phyloP scores from a whole-genome alignment of 2,888 invertebrate species.

The Aleiodes alternator region DNA sequence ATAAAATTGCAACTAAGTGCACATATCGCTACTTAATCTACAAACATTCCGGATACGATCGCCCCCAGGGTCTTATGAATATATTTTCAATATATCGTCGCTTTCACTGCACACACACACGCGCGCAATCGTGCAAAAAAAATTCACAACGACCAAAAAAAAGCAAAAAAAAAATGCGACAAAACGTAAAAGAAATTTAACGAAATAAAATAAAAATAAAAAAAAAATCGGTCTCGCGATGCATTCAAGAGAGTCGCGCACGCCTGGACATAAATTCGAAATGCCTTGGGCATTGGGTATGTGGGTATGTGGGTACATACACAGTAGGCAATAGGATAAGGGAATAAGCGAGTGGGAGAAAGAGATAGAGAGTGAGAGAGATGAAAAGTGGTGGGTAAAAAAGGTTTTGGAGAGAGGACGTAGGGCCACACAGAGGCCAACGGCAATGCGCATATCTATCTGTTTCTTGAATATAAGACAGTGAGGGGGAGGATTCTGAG shows the following conservation, averaged over 20 bases:
- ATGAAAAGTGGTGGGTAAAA: not conserved
- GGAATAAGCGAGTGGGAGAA: not conserved
- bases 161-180: not conserved
- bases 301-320: constrained; percentile 48
- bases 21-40: constrained; percentile 41
- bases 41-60: constrained; percentile 49
- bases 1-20: constrained; percentile 15
- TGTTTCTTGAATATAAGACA: constrained; percentile 63
- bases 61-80: constrained; percentile 46
- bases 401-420: constrained; percentile 19
- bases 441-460: constrained; percentile 62
- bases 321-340: constrained; percentile 31
- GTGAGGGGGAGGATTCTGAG: constrained; percentile 62
- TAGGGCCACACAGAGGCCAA: constrained; percentile 48
- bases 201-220: not conserved
- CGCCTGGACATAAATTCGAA: constrained; percentile 52
- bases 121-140: constrained; percentile 6
- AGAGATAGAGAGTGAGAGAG: constrained; percentile 39
- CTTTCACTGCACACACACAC: not conserved
- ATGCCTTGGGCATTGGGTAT: constrained; percentile 53
- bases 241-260: constrained; percentile 46
- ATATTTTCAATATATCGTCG: constrained; percentile 35
- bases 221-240: constrained; percentile 26
- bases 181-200: not conserved
- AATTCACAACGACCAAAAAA: not conserved